Conservation (phyloP, 1,140 invertebrate species). For the Zaprionus ghesquierei region DNA sequence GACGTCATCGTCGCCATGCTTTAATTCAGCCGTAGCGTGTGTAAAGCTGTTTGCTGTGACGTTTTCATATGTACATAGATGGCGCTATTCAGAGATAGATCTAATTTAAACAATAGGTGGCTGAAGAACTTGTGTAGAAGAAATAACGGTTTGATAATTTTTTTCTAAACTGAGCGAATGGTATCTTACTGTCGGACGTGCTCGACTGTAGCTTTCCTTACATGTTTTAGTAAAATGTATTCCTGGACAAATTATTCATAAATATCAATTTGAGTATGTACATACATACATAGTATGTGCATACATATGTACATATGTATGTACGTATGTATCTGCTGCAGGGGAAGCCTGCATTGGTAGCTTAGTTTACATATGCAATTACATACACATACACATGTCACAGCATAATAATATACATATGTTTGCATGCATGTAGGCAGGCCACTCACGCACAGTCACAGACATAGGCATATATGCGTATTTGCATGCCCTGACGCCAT, state of each 20-base stretch:
- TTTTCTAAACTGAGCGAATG: no score
- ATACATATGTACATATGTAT: not conserved
- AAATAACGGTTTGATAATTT: no score
- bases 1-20: no score
- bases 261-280: not conserved
- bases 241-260: not conserved
- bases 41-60: no score
- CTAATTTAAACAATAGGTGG: no score
- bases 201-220: no score
- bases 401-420: slow-evolving; percentile 43
- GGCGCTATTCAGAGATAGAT: no score
- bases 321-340: not conserved
- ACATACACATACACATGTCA: not conserved
- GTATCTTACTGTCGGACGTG: no score
- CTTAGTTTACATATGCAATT: slow-evolving; percentile 2
- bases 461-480: not conserved
- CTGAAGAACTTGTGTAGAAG: no score
- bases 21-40: no score
- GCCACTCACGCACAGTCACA: not conserved
- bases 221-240: not conserved
- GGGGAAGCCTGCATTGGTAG: not conserved
- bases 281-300: not conserved
- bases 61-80: no score
- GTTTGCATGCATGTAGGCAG: slow-evolving; percentile 4
- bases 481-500: slow-evolving; percentile 54